Base-by-base conservation (phyloP, 1,140 invertebrate species). In the Drosophila albomicans region DNA sequence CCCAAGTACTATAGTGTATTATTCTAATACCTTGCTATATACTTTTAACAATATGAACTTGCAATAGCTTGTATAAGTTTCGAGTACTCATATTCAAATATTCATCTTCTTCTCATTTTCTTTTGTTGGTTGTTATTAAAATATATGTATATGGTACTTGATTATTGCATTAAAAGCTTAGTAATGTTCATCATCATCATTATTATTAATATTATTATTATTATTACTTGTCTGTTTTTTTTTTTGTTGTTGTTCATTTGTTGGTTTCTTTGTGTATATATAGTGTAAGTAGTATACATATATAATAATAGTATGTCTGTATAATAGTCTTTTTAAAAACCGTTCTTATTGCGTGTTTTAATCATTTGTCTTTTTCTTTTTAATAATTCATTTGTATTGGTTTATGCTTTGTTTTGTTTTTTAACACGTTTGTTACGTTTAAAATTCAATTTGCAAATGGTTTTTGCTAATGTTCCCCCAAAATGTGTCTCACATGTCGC, bases 91-190 rank as follows among this genome's bases (percentile, higher is more conserved):
- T 63, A n/a, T 65, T 75, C 28, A 51, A 52, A 52, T 73, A 46
- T 69, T 72, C 35, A 20, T 75, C 51, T 52, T 71, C 2, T 38
- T 38, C 35, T 32, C 2, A 0, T 32, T 8, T 32, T 32, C 6
- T 32, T 38, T 32, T 32, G 32, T 32, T 38, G 52, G 68, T 13
- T 59, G 51, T 46, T 87, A 84, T 75, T 87, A 88, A 87, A 87
- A 87, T 88, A 87, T 87, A 86, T 87, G 15, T 56, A 38, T 38
- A 56, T 79, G 73, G 68, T 84, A 78, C 82, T 88, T 89, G 81
- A 89, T 85, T 89, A 89, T 89, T 89, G 85, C 85, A 81, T 89
- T 89, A 89, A 89, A 89, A 89, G 85, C 85, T 89, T 89, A 79
- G 73, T 87, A 79, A 75, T 86, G 35, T 88, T 79, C 73, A 76